These are phyloP conservation scores for Idaea dimidiata DNA, from an alignment of 2,888 invertebrate species.

Conservation along the genomic window DNA sequence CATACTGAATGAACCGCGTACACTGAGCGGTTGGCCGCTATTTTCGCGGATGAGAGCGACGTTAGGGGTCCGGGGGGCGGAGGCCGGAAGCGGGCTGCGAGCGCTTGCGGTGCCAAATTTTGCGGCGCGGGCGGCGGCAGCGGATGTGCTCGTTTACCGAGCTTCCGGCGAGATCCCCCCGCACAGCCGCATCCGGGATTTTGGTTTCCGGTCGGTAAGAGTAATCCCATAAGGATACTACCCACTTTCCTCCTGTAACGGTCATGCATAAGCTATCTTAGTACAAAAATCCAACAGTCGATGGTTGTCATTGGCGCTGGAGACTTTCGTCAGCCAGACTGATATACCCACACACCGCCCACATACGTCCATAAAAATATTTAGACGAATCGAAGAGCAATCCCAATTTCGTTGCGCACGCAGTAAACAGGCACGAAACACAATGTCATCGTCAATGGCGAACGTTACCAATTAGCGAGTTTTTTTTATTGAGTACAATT, in stretches of 20 bases:
- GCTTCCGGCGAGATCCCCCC: slow-evolving; percentile 79
- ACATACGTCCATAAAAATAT: not conserved
- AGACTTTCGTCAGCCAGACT: not conserved
- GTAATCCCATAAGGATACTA: slow-evolving; percentile 67
- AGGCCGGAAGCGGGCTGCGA: slow-evolving; percentile 78
- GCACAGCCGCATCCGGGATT: slow-evolving; percentile 80
- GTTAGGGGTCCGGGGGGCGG: slow-evolving; percentile 69
- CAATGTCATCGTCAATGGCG: slow-evolving; percentile 1
- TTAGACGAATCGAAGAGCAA: slow-evolving; percentile 9
- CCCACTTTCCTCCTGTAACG: slow-evolving; percentile 72
- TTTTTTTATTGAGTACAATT: not conserved
- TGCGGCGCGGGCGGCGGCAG: slow-evolving; percentile 79
- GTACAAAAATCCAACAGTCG: not conserved
- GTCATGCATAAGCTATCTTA: slow-evolving; percentile 26
- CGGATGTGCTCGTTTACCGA: slow-evolving; percentile 80
- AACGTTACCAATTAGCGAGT: not conserved
- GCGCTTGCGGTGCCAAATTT: slow-evolving; percentile 79
- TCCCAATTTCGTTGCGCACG: not conserved
- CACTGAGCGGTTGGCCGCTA: slow-evolving; percentile 81
- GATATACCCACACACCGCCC: slow-evolving; percentile 6
- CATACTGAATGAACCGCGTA: slow-evolving; percentile 86
- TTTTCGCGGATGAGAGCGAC: slow-evolving; percentile 75
- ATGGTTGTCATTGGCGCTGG: slow-evolving; percentile 10
- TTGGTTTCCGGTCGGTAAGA: slow-evolving; percentile 78
- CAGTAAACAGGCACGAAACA: not conserved